phyloP scores from a whole-genome alignment of 2,888 invertebrate species.

The Agrochola lychnidis region DNA sequence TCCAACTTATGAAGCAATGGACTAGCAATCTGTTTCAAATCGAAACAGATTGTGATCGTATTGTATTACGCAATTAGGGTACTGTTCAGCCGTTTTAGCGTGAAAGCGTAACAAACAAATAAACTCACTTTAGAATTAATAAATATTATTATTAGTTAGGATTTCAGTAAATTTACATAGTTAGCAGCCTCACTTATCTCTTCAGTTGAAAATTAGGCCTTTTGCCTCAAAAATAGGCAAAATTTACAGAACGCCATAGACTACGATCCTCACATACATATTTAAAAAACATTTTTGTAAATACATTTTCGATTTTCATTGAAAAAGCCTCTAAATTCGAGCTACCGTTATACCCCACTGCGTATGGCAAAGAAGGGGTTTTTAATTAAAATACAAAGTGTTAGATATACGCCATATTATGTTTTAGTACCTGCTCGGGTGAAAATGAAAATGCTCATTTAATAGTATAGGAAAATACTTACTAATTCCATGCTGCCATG shows the following conservation, averaged over 20 bases:
- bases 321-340: slow-evolving; percentile 37
- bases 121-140: too few relatives aligned
- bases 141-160: too few relatives aligned
- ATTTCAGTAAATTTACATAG: background rate
- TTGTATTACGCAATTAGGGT: too few relatives aligned
- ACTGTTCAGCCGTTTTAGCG: too few relatives aligned
- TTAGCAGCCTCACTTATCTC: slow-evolving; percentile 3
- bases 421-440: background rate
- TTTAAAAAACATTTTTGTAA: slow-evolving; percentile 24
- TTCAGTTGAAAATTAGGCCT: slow-evolving; percentile 8
- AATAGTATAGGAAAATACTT: too few relatives aligned
- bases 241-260: background rate
- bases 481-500: too few relatives aligned
- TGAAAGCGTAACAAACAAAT: too few relatives aligned
- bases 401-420: slow-evolving; percentile 18
- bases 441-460: too few relatives aligned
- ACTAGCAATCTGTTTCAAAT: too few relatives aligned
- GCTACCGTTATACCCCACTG: slow-evolving; percentile 31
- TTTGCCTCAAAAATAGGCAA: background rate
- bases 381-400: background rate
- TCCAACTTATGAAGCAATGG: too few relatives aligned
- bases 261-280: background rate
- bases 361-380: background rate
- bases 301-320: slow-evolving; percentile 27
- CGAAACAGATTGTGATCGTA: too few relatives aligned